Evolutionary conservation across 2,797 vertebrate species (phyloP).

Genomic region (Eulemur rubriventer): DNA sequence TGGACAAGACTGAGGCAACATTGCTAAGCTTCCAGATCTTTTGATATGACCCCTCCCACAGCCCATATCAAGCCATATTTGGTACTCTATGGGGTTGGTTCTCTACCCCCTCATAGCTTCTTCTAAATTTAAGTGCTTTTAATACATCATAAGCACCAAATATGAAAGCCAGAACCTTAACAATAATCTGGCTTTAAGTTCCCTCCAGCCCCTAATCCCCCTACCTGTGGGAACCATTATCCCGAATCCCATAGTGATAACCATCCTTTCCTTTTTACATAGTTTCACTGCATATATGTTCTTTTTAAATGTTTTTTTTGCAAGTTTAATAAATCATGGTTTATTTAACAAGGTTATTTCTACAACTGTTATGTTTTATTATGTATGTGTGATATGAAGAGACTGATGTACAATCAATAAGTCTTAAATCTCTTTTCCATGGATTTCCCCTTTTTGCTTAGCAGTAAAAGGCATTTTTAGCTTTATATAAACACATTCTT

Average conservation of each 20-base stretch:
- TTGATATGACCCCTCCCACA: not conserved
- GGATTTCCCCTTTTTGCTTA: constrained; percentile 63
- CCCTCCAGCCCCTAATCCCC: not conserved
- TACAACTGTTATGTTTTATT: constrained; percentile 65
- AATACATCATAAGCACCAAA: not conserved
- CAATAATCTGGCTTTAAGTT: not conserved
- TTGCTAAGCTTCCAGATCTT: not conserved
- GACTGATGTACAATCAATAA: constrained; percentile 68
- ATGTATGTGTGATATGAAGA: constrained; percentile 57
- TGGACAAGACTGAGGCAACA: not conserved
- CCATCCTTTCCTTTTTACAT: not conserved
- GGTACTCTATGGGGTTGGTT: not conserved
- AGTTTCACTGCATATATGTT: not conserved
- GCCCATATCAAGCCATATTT: not conserved
- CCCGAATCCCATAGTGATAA: not conserved
- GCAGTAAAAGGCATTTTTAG: constrained; percentile 80
- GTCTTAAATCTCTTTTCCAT: constrained; percentile 57
- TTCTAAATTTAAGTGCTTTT: not conserved
- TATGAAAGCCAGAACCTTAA: not conserved
- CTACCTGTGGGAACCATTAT: not conserved
- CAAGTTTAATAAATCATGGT: constrained; percentile 67
- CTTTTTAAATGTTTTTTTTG: not conserved
- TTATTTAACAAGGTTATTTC: constrained; percentile 82
- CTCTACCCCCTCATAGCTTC: not conserved
- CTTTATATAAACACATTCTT: constrained; percentile 80